Base-by-base conservation (phyloP, 2,888 invertebrate genomes). In the Euclidia mi region DNA sequence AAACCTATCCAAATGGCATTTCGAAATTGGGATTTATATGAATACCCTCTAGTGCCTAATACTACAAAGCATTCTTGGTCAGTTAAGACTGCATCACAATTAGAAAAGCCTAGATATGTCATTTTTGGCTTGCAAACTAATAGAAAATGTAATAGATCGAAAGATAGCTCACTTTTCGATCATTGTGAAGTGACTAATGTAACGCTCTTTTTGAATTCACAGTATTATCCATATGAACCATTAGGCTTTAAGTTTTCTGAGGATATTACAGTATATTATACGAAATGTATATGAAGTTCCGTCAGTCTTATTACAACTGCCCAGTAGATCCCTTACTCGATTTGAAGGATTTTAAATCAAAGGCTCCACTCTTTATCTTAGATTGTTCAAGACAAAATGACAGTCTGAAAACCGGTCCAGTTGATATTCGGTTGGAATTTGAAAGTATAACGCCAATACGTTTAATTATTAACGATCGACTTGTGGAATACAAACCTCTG, bases 11-110 rank as follows among this genome's bases (percentile, higher is more conserved):
- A 55, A 63, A 70, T 64, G 37, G 55, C 50, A 66, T 86, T 82
- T 65, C 59, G 87, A 44, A 79, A 79, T 46, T 88, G 87, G 86
- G 85, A 87, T 50, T 51, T 88, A 17, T 80, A 83, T 53, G 81
- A 83, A 61, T 84, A 84, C 67, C 84, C 84, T 2, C 37, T 76
- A 46, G 47, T 88, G 50, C 84, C 80, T 14, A 60, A 56, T 49
- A 80, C 81, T 17, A 63, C 64, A 34, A 71, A 81, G 57, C 71
- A 82, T 52, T 65, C 73, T 32, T 82, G 83, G 85, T 47, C 71
- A 11, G 64, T 81, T 15, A 81, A 79, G 62, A 82, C 82, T 28
- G 63, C 76, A 4, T 74, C 70, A 7, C 75, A 78, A 45, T 49
- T 85, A 42, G 85, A 86, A 69, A 84, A 83, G 65, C 86, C 85